Percentiles rank a stretch among this genome's conserved stretches.
Evolutionary conservation across 2,113 vertebrate genomes (phyloP).

Genomic region (Rhinolophus ferrumequinum): DNA sequence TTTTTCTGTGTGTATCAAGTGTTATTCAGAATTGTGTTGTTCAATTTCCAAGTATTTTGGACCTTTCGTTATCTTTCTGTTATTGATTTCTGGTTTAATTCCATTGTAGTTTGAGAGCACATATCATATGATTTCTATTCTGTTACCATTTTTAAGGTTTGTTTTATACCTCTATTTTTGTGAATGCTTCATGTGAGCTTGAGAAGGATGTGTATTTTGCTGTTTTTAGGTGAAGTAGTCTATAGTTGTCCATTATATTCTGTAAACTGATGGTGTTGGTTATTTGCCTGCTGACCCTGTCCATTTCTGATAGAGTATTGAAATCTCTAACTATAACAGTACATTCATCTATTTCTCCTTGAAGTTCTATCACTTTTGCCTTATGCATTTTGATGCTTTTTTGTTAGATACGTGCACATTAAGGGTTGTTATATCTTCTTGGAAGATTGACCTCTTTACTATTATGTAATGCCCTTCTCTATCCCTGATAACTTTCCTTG

Average conservation of each 20-base stretch:
- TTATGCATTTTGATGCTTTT: neutral
- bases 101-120: neutral
- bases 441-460: neutral
- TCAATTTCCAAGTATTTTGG: neutral
- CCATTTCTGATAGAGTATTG: neutral
- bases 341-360: neutral
- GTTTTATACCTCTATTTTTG: neutral
- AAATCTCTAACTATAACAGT: neutral
- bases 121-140: neutral
- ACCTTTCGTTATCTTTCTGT: neutral
- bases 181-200: neutral
- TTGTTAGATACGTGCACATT: neutral
- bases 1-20: neutral
- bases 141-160: neutral
- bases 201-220: neutral
- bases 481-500: neutral
- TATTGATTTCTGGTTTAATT: neutral
- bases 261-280: neutral
- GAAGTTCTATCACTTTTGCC: neutral
- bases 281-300: neutral
- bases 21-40: neutral
- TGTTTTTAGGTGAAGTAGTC: neutral
- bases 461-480: neutral
- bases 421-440: neutral
- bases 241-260: neutral